phyloP scores from a whole-genome alignment of 2,888 invertebrate genomes.

The Hecatera dysodea region DNA sequence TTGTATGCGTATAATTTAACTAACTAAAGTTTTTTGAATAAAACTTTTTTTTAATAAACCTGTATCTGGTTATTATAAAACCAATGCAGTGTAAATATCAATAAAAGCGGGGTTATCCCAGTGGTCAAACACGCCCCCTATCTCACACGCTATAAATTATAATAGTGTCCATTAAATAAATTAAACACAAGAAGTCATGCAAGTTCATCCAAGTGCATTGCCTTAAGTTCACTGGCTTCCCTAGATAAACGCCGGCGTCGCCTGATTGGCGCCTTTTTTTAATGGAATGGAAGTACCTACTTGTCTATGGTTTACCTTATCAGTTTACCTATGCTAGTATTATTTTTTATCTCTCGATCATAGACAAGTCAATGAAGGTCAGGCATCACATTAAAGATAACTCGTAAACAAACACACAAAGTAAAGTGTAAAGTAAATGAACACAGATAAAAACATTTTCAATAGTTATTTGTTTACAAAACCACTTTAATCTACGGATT shows the following conservation, averaged over 20 bases:
- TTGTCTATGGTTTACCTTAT: background rate
- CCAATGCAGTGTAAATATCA: slow-evolving; percentile 1
- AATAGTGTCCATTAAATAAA: slow-evolving; percentile 13
- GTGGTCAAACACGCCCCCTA: slow-evolving; percentile 37
- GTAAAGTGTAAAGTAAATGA: slow-evolving; percentile 23
- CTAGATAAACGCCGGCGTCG: slow-evolving; percentile 6
- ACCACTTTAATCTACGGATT: slow-evolving; percentile 11
- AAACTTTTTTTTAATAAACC: background rate
- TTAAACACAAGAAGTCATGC: slow-evolving; percentile 34
- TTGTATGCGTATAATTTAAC: too few relatives aligned
- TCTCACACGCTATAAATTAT: background rate
- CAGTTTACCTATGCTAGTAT: background rate
- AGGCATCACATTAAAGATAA: slow-evolving; percentile 1
- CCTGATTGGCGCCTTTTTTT: slow-evolving; percentile 9
- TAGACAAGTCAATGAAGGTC: slow-evolving; percentile 2
- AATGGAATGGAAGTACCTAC: background rate
- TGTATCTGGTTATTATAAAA: background rate
- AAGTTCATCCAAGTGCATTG: slow-evolving; percentile 54
- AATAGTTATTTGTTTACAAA: slow-evolving; percentile 17
- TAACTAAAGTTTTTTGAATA: too few relatives aligned
- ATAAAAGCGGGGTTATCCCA: slow-evolving; percentile 39
- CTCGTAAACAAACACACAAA: background rate
- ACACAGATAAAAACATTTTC: slow-evolving; percentile 12
- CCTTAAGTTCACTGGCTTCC: slow-evolving; percentile 42
- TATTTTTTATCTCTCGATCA: background rate